Conservation (phyloP, 1,140 invertebrate genomes). For the Magallana gigas region DNA sequence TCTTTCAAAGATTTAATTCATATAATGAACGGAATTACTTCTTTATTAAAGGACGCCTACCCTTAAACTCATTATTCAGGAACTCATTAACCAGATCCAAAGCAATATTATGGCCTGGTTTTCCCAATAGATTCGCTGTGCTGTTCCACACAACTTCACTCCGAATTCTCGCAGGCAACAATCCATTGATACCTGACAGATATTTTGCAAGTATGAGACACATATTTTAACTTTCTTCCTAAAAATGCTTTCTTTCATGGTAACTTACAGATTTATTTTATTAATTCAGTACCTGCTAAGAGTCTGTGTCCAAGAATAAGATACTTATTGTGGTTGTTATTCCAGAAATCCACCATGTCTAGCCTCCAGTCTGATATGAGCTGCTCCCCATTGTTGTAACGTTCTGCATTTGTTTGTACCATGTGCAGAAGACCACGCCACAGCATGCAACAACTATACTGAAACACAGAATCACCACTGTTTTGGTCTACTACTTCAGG, state of each 20-base stretch:
- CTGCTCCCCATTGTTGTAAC: slow-evolving; percentile 36
- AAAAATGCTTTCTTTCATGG: neutral
- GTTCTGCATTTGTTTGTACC: slow-evolving; percentile 39
- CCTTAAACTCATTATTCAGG: slow-evolving; percentile 56
- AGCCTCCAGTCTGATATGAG: slow-evolving; percentile 32
- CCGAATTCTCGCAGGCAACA: slow-evolving; percentile 37
- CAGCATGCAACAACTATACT: too few relatives aligned
- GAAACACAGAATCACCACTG: too few relatives aligned
- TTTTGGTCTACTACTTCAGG: too few relatives aligned
- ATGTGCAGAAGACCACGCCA: slow-evolving; percentile 34
- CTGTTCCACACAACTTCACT: slow-evolving; percentile 54
- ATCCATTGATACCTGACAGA: slow-evolving; percentile 49
- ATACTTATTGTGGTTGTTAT: slow-evolving; percentile 48
- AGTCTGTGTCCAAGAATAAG: slow-evolving; percentile 46
- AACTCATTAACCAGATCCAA: slow-evolving; percentile 58
- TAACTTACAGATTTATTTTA: too few relatives aligned
- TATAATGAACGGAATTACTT: neutral
- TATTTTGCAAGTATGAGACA: neutral
- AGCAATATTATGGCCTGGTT: slow-evolving; percentile 48
- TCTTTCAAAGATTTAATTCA: neutral
- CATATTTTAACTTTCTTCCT: neutral
- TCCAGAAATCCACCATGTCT: slow-evolving; percentile 44
- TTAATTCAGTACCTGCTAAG: slow-evolving; percentile 38
- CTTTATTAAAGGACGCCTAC: slow-evolving; percentile 3
- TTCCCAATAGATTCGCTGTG: slow-evolving; percentile 53